Conservation (phyloP, 1,140 invertebrate species). For the Papilio polytes region DNA sequence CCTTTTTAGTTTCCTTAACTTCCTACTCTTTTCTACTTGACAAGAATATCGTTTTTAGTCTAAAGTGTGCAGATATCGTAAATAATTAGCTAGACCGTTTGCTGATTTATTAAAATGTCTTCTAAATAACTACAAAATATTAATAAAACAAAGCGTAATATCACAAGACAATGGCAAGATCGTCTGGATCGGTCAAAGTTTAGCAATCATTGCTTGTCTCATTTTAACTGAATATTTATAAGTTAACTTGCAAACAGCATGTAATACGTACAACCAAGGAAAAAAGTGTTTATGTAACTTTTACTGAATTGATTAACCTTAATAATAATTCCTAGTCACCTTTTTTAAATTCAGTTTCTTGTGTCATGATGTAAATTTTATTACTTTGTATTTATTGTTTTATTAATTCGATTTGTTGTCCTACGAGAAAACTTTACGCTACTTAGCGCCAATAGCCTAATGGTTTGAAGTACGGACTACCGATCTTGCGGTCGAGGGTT, state of each 20-base stretch:
- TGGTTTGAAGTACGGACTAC: no score
- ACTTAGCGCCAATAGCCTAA: no score
- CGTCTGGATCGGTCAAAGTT: neutral
- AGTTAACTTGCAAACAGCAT: constrained; percentile 1
- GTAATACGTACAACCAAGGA: neutral
- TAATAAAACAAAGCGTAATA: no score
- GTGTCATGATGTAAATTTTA: neutral
- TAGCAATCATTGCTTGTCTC: neutral
- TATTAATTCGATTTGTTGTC: neutral
- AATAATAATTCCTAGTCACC: constrained; percentile 7
- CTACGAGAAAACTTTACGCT: no score
- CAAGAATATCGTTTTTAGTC: no score
- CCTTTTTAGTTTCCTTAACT: no score
- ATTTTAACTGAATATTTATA: constrained; percentile 10
- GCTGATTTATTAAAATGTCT: no score
- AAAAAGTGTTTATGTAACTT: constrained; percentile 3
- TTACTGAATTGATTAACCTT: constrained; percentile 21
- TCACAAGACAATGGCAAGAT: neutral
- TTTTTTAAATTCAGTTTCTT: constrained; percentile 10
- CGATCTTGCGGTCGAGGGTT: no score
- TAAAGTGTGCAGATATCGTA: no score
- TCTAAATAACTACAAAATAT: no score
- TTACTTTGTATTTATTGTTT: neutral
- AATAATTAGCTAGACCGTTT: no score
- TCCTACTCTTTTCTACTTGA: no score